Evolutionary conservation across 2,797 vertebrate species (phyloP).

Genomic region (Mionectes olivaceus): DNA sequence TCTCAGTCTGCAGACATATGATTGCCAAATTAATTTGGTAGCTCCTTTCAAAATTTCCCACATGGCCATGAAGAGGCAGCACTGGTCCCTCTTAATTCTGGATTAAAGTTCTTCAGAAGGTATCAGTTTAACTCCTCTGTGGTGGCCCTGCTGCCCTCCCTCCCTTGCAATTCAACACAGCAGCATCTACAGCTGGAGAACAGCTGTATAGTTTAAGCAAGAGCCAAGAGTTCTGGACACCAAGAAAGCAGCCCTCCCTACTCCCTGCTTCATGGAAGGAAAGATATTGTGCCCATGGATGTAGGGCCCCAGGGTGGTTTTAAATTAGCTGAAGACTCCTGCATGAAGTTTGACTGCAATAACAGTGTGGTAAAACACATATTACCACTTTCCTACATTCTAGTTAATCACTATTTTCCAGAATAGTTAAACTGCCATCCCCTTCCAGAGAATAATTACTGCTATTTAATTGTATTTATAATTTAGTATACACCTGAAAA

Average conservation of each 20-base stretch:
- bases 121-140: neutral
- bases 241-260: neutral
- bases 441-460: conserved; percentile 82
- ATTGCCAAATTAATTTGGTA: neutral
- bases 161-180: neutral
- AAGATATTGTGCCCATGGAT: conserved; percentile 26
- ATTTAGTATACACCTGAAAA: conserved; percentile 84
- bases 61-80: accelerated
- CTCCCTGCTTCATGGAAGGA: neutral
- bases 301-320: conserved; percentile 53
- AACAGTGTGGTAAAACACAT: conserved; percentile 55
- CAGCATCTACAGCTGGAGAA: neutral
- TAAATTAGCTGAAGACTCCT: conserved; percentile 45
- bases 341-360: conserved; percentile 47
- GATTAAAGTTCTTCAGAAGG: neutral
- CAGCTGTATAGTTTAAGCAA: neutral
- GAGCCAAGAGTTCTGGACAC: conserved; percentile 14
- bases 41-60: neutral
- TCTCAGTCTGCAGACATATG: neutral
- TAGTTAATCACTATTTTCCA: conserved; percentile 73
- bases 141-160: neutral
- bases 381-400: conserved; percentile 67
- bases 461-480: conserved; percentile 86
- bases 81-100: neutral
- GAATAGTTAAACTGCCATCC: conserved; percentile 77